Base-by-base conservation (phyloP, 1,140 invertebrate genomes). In the Hypothenemus hampei region DNA sequence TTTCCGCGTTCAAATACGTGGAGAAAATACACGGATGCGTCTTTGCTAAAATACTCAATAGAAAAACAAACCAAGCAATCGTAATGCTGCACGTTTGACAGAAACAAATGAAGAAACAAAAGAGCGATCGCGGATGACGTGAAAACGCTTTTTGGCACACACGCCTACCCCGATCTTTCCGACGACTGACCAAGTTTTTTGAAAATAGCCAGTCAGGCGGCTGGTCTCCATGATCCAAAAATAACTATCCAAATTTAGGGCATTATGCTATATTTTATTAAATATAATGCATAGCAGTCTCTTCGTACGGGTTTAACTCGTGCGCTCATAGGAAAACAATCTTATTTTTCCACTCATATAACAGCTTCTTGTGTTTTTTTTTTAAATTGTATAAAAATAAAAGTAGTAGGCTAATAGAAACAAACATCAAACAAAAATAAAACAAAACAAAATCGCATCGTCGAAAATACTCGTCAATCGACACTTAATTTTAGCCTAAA, bases 171-270 rank as follows among this genome's bases (percentile, higher is more conserved):
- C 44, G 24, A 22, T 13, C 16, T 36, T 1, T 13, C 45, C 45
- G 29, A 48, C 45, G 45, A 48, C 45, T 48, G 29, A 35, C 19
- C 45, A 48, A 36, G 5, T 48, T 46, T 46, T 45, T 26, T 36
- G 45, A 48, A 33, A 35, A 33, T 48, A 48, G 45, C 29, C 29
- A 18, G 7, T 7, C 35, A n/a, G 35, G 10, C 7, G 3, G 11
- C 35, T n/a, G 7, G 35, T 15, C 26, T 6, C 26, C 26, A 7
- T n/a, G 26, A 6, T n/a, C 26, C 26, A n/a, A 29, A 29, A 29
- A 29, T 29, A 29, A n/a, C 26, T 6, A 29, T n/a, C 6, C 26
- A 29, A 7, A 7, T n/a, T n/a, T n/a, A n/a, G n/a, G n/a, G n/a
- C n/a, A n/a, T n/a, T n/a, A n/a, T n/a, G n/a, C n/a, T n/a, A n/a